Evolutionary conservation across 2,113 vertebrate species (phyloP).

Genomic region (Suncus etruscus): DNA sequence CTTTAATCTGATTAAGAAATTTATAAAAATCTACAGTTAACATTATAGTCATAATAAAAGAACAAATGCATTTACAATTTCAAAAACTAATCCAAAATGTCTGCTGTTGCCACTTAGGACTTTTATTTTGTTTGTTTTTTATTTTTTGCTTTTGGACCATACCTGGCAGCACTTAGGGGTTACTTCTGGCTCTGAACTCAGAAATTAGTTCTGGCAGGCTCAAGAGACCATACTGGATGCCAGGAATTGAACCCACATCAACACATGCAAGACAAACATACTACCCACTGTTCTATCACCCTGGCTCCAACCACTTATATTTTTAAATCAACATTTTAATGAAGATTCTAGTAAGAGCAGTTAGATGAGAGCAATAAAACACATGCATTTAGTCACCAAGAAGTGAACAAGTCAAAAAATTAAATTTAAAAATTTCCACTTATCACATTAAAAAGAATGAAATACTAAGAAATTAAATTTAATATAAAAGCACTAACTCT

Average conservation of each 20-base stretch:
- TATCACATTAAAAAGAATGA: conserved; percentile 25
- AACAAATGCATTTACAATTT: background rate
- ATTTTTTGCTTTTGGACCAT: no score
- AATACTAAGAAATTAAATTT: conserved; percentile 42
- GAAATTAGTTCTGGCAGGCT: no score
- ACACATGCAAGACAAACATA: no score
- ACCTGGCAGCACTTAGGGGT: no score
- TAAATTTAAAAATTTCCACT: conserved; percentile 41
- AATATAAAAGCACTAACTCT: background rate
- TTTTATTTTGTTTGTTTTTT: background rate
- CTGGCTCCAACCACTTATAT: background rate
- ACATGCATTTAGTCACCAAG: conserved; percentile 25
- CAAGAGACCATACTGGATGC: no score
- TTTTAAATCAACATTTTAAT: background rate
- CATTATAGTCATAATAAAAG: background rate
- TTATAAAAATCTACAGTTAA: no score
- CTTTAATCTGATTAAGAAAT: no score
- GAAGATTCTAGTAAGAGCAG: background rate
- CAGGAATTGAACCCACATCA: no score
- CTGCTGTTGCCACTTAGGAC: background rate
- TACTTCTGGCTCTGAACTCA: no score
- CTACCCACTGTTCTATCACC: no score
- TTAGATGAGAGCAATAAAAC: background rate
- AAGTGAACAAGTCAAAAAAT: conserved; percentile 17
- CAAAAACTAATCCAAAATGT: background rate